Evolutionary conservation across 2,113 vertebrate genomes (phyloP), one percentile per base, ranked within the genome.

Genomic region (Circaetus gallicus): DNA sequence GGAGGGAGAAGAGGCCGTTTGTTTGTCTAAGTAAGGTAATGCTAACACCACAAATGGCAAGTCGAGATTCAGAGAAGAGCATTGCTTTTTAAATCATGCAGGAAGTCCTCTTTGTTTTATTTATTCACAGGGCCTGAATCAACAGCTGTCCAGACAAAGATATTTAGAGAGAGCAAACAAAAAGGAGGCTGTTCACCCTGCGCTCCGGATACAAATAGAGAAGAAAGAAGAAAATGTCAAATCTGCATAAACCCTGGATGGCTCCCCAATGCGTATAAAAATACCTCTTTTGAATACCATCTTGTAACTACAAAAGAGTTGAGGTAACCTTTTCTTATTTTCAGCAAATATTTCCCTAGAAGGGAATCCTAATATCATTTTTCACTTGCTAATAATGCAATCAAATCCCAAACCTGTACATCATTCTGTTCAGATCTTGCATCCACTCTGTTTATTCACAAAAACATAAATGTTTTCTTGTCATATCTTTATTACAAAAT

Each of bases 221-320:
- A 79, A 91, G 78, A 56, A 77, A 93, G 66, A 82, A 73, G 86
- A 79, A 97, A 97, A 97, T 96, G 95, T 96, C 95, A 97, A 61
- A 96, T 96, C 84, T 97, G 53, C 93, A 95, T 97, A 97, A 95
- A 61, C 43, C 32, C 45, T 76, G 52, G 43, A 65, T 79, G 72
- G 52, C 19, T 95, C 70, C 70, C 95, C 79, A 40, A 40, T 85
- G 86, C 21, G 25, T 65, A 72, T 74, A 82, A 95, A 94, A 94
- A 79, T 79, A 61, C 19, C 28, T 89, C 63, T 74, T 90, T 74
- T 63, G 72, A 92, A 95, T 84, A 88, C 28, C 9, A 2, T 79
- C 47, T 89, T 74, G 38, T 72, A 85, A 71, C 78, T 84, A 65
- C 36, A 76, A 66, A 59, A 83, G 92, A 89, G 26, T 36, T 89